Conservation (phyloP, 2,888 invertebrate genomes). For the Icerya purchasi region DNA sequence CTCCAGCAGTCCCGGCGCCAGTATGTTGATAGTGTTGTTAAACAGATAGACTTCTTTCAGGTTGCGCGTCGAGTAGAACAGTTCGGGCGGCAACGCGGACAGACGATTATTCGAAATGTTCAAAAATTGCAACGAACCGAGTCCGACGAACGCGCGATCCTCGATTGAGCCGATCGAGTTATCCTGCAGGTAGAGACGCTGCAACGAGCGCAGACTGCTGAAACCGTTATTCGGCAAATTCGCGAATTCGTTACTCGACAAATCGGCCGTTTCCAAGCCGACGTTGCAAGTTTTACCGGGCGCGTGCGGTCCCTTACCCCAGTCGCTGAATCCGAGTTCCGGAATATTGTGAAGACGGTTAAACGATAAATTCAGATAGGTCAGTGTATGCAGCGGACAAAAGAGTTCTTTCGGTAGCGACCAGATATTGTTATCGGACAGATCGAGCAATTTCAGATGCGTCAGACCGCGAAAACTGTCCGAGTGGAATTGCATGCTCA, state of each 20-base stretch:
- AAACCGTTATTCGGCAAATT: slow-evolving; percentile 64
- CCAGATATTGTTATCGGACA: slow-evolving; percentile 77
- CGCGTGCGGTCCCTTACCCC: slow-evolving; percentile 42
- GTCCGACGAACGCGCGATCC: slow-evolving; percentile 57
- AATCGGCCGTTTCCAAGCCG: slow-evolving; percentile 36
- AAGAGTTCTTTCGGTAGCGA: slow-evolving; percentile 68
- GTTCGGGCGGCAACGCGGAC: slow-evolving; percentile 61
- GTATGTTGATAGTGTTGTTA: slow-evolving; percentile 71
- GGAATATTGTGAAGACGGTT: slow-evolving; percentile 57
- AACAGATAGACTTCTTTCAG: slow-evolving; percentile 76
- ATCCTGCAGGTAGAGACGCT: slow-evolving; percentile 60
- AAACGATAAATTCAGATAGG: slow-evolving; percentile 46
- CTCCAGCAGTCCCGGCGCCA: slow-evolving; percentile 66
- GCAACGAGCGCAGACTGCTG: slow-evolving; percentile 51
- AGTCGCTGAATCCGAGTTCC: slow-evolving; percentile 51
- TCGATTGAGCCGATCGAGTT: slow-evolving; percentile 77
- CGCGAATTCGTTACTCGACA: slow-evolving; percentile 66
- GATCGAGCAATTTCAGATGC: slow-evolving; percentile 60
- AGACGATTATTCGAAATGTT: slow-evolving; percentile 81
- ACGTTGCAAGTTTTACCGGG: slow-evolving; percentile 47
- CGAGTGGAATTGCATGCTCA: slow-evolving; percentile 59
- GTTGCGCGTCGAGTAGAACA: slow-evolving; percentile 54
- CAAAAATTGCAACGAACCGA: slow-evolving; percentile 61
- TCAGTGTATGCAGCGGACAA: slow-evolving; percentile 48
- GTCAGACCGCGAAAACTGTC: slow-evolving; percentile 55